Base-by-base conservation (phyloP, 2,113 vertebrate species). In the Thalassarche chlororhynchos region DNA sequence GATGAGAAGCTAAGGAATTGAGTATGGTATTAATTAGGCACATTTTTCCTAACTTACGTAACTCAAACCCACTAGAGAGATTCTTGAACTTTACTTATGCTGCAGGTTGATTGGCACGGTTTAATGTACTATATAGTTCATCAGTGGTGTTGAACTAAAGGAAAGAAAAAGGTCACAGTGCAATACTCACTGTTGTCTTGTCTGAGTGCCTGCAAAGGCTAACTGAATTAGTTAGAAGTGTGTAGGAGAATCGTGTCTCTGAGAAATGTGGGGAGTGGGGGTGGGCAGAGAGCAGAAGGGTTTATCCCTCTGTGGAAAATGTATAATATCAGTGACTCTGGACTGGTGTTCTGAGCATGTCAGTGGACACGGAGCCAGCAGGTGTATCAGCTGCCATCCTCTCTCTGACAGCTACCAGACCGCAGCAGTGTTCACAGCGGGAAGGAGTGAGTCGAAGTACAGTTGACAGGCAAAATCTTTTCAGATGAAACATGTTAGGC, bases 91-190 rank as follows among this genome's bases (percentile, higher is more conserved):
- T 91, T 82, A 85, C 94, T 96, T 95, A 96, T 96, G 95, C 95
- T 96, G 96, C 88, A 95, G 94, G 89, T 93, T 82, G 90, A 32
- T 96, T 97, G 93, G 92, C 90, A 97, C 93, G 34, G 72, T 93
- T 91, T 58, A 29, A 83, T 26, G 38, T n/a, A 28, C 58, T 61
- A 12, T 16, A 57, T 20, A 28, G 57, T 57, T 90, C 47, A 6
- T 46, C 21, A 3, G 83, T 36, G 83, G 36, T 42, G 85, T 3
- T 80, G 82, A 77, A 12, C 55, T 60, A 24, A 42, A n/a, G 89
- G 82, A 72, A 90, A 69, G 90, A 62, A 64, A 42, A 58, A 81
- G 88, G 93, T 91, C 90, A 51, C 82, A 89, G 94, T 86, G 93
- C 92, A 24, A 12, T 28, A 89, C 79, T 90, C 94, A 90, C 94